Evolutionary conservation across 2,797 vertebrate genomes (phyloP), one percentile per base, ranked within the genome.

Genomic region (Microctenopoma steveboyesi): DNA sequence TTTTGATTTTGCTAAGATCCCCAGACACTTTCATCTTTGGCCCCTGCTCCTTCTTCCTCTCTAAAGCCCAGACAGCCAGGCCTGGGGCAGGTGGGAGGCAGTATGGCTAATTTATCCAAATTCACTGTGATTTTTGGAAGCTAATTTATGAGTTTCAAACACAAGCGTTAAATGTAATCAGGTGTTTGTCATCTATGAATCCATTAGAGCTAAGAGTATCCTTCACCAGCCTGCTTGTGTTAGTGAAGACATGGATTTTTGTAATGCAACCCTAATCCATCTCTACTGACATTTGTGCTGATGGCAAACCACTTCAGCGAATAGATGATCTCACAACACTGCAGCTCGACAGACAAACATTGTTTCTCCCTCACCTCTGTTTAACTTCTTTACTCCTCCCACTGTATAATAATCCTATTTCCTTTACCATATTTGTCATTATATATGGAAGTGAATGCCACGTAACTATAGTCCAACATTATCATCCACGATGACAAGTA

Each of bases 11-110:
- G 83, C 84, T 39, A 33, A 86, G 86, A 89, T 91, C 88, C 88
- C 90, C 86, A 91, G 94, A 93, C 92, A 92, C 95, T 96, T 97
- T 95, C 93, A 96, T 96, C 93, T 94, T 39, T 15, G 69, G 76
- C 78, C 64, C 69, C 53, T 35, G 2, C 74, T 78, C 74, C 68
- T 49, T 76, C 65, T 80, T 81, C 75, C 77, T 84, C 68, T 60
- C 57, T 35, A n/a, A 68, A 58, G 81, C 73, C 82, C 76, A 60
- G 4, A 72, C 66, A 76, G 79, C 64, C 69, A 54, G 25, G 69
- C 69, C 69, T 4, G 67, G 78, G 83, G 71, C 68, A 69, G 59
- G 49, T 45, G 14, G 43, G 5, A 14, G 60, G 65, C 28, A 66
- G 28, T 28, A 50, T 33, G 28, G 64, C 66, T 78, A 84, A 89